These are phyloP conservation scores for Lamellibrachia satsuma DNA, from an alignment of 2,888 invertebrate genomes.

Conservation along the genomic window DNA sequence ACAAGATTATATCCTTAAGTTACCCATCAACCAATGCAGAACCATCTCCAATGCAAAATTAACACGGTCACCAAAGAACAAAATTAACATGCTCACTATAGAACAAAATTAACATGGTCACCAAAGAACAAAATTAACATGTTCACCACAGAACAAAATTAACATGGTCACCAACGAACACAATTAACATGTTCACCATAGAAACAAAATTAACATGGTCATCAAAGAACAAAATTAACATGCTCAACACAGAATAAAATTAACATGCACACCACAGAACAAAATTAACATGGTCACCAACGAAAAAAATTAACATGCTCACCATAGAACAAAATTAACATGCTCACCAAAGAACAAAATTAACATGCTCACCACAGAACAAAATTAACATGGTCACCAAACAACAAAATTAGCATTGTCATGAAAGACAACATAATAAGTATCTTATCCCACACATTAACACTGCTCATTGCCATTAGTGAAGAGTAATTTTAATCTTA, in stretches of 20 bases:
- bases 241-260: not conserved
- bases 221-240: not conserved
- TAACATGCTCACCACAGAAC: no score
- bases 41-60: not conserved
- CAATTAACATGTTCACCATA: no score
- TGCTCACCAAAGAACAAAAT: no score
- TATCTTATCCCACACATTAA: not conserved
- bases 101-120: not conserved
- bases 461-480: not conserved
- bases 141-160: not conserved
- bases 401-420: not conserved
- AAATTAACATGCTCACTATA: not conserved
- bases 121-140: not conserved
- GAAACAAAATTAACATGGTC: not conserved
- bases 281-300: no score
- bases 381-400: no score
- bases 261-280: not conserved
- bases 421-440: not conserved
- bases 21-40: not conserved
- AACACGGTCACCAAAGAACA: not conserved
- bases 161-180: no score
- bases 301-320: no score
- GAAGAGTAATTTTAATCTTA: not conserved
- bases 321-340: no score
- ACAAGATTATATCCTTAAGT: no score